Conservation (phyloP, 1,140 invertebrate genomes). For the Phthorimaea operculella region DNA sequence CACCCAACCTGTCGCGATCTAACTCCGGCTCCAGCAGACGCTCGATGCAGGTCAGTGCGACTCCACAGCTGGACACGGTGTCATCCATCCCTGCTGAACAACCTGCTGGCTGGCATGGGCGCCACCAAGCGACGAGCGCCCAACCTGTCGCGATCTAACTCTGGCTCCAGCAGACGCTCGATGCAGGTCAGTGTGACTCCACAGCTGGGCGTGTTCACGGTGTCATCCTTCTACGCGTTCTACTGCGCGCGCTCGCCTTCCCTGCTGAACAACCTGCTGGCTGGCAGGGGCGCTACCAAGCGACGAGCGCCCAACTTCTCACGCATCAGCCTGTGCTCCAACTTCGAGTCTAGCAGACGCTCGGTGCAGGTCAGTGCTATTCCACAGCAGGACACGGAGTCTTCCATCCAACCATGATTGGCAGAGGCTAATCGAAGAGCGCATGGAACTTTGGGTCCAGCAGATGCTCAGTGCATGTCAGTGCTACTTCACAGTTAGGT, state of each 20-base stretch:
- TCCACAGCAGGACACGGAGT: neutral
- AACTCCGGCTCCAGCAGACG: slow-evolving; percentile 87
- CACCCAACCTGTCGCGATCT: slow-evolving; percentile 87
- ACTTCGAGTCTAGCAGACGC: slow-evolving; percentile 84
- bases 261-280: slow-evolving; percentile 90
- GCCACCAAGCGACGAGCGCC: slow-evolving; percentile 88
- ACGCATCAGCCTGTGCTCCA: slow-evolving; percentile 86
- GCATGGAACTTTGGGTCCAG: slow-evolving; percentile 90
- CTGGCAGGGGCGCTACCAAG: slow-evolving; percentile 90
- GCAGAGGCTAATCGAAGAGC: no score
- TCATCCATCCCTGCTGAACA: slow-evolving; percentile 94
- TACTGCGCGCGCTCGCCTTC: slow-evolving; percentile 95
- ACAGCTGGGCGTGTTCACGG: slow-evolving; percentile 95
- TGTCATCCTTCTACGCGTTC: slow-evolving; percentile 97
- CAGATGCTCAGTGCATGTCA: slow-evolving; percentile 80
- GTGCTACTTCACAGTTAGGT: neutral
- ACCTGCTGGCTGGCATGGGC: slow-evolving; percentile 88
- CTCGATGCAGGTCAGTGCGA: slow-evolving; percentile 75
- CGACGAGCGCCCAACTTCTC: slow-evolving; percentile 86
- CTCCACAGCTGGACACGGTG: slow-evolving; percentile 81
- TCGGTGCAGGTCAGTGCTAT: slow-evolving; percentile 77
- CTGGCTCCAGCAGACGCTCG: slow-evolving; percentile 82
- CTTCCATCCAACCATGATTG: no score
- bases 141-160: slow-evolving; percentile 90
- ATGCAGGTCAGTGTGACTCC: slow-evolving; percentile 70